Percentiles rank a stretch among this genome's conserved stretches.
phyloP scores from a whole-genome alignment of 2,113 vertebrate species.

The Pelvicachromis taeniatus region DNA sequence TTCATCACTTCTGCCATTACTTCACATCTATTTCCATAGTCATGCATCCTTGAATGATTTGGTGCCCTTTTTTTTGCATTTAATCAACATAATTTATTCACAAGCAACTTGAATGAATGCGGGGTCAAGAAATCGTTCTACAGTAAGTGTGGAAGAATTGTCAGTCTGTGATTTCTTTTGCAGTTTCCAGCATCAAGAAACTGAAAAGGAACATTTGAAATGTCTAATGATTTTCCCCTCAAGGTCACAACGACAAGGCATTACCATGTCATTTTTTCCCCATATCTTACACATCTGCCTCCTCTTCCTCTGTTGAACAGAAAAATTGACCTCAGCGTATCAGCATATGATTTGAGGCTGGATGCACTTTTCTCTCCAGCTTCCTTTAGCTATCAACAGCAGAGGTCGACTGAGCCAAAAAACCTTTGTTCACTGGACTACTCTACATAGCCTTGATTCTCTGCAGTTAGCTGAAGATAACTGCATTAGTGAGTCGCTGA shows the following conservation, averaged over 20 bases:
- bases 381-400: constrained; percentile 2
- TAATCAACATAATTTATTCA: background rate
- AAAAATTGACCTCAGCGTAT: background rate
- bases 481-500: background rate
- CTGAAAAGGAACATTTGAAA: constrained; percentile 35
- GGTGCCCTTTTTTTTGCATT: background rate
- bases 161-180: background rate
- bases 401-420: background rate
- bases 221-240: background rate
- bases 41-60: background rate
- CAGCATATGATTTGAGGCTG: background rate
- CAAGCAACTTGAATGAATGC: background rate
- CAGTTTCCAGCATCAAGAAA: background rate
- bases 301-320: background rate
- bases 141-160: background rate
- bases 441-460: background rate
- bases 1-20: background rate
- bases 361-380: constrained; percentile 45
- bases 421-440: background rate
- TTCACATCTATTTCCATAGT: background rate
- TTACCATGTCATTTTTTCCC: background rate
- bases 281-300: background rate
- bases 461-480: background rate
- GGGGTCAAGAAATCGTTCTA: background rate
- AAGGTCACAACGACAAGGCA: constrained; percentile 17